Evolutionary conservation across 1,140 invertebrate species (phyloP).

Genomic region (Callitettix versicolor): DNA sequence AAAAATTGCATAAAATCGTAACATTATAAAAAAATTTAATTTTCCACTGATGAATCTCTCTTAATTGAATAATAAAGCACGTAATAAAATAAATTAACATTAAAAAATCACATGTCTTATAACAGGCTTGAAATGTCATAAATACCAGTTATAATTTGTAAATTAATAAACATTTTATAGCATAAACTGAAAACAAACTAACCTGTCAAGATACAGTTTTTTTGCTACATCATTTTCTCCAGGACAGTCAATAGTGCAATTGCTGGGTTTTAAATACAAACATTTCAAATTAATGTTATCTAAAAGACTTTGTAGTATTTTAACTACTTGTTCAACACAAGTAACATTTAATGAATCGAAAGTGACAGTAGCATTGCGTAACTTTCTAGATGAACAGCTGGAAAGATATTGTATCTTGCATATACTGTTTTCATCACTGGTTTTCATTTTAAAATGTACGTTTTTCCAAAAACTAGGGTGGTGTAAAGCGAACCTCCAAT

Average conservation of each 20-base stretch:
- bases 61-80: no score
- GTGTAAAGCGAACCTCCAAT: constrained; percentile 49
- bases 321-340: constrained; percentile 31
- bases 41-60: no score
- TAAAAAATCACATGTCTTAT: no score
- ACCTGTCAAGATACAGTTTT: constrained; percentile 27
- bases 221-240: constrained; percentile 16
- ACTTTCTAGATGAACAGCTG: constrained; percentile 36
- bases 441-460: constrained; percentile 16
- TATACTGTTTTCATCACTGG: constrained; percentile 6
- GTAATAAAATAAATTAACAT: no score
- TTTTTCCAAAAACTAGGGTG: constrained; percentile 47
- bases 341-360: constrained; percentile 34
- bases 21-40: no score
- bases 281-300: constrained; percentile 30
- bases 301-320: constrained; percentile 24
- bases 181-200: no score
- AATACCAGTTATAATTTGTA: no score
- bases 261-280: constrained; percentile 32
- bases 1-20: no score
- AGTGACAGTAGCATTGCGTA: constrained; percentile 33
- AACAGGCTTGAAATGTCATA: no score
- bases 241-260: constrained; percentile 30
- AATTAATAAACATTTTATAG: no score
- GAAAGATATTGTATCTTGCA: constrained; percentile 31